These are phyloP conservation scores for Sporophila hypoxantha DNA, from an alignment of 2,113 vertebrate species.

Conservation along the genomic window DNA sequence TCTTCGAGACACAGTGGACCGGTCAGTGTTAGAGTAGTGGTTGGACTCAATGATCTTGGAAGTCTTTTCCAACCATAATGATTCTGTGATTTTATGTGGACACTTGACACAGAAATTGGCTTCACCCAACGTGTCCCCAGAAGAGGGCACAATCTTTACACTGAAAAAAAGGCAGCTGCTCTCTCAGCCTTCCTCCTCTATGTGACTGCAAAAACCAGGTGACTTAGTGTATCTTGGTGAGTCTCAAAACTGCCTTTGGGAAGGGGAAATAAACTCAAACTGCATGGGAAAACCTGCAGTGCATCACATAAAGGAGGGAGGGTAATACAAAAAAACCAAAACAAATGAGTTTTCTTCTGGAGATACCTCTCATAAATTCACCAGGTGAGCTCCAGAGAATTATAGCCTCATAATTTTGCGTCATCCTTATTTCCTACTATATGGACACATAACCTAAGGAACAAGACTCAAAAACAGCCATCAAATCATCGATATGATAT, in stretches of 20 bases:
- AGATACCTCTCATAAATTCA: neutral
- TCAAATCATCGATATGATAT: neutral
- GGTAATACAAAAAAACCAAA: neutral
- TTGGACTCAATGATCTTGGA: neutral
- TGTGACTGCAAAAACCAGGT: neutral
- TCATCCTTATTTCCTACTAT: neutral
- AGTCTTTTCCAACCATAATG: neutral
- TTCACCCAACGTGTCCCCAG: neutral
- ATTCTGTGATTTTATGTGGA: neutral
- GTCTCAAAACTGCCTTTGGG: neutral
- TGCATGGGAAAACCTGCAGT: neutral
- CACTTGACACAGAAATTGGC: neutral
- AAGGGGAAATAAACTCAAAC: neutral
- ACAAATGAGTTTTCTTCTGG: neutral
- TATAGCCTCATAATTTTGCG: accelerated
- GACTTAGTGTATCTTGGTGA: neutral
- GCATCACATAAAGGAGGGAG: neutral
- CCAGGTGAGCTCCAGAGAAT: neutral
- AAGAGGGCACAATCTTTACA: neutral
- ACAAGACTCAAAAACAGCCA: neutral
- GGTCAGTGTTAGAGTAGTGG: neutral
- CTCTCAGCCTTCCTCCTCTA: neutral
- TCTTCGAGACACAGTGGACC: neutral
- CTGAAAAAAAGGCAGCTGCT: neutral
- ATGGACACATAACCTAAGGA: neutral